Base-by-base conservation (phyloP, 53 echinoderm and acorn worm genomes). In the Echinarachnius parma region DNA sequence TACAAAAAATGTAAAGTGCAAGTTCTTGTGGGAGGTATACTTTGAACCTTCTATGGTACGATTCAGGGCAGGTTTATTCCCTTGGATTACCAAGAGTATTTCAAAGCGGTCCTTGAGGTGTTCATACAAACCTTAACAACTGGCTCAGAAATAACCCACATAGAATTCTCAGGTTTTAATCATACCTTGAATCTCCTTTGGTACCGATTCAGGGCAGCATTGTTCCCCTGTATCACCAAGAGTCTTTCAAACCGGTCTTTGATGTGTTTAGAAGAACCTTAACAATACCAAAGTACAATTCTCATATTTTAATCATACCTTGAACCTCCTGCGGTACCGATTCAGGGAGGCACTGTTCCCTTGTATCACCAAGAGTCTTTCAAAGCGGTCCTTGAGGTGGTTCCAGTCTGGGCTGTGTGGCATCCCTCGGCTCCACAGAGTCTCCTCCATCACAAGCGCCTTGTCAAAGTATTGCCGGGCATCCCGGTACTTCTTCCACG, bases 361-460 rank as follows among this genome's bases (percentile, higher is more conserved):
- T 30, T 84, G 75, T 25, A 82, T 81, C 4, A 67, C 72, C 20
- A 89, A 68, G 2, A 92, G 66, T 8, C 20, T 19, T 14, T 49
- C 23, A 28, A 89, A 30, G n/a, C 76, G 59, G 4, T 66, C 68
- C 74, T 90, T 94, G 28, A 94, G 71, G 19, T 84, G 56, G 0
- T 57, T 63, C 61, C 82, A 94, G 62, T 94, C 90, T 27, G 66
- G 64, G 50, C 94, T 94, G 24, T 81, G 87, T 29, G 81, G 74
- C 64, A 81, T 85, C 39, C 87, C 65, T 4, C 77, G 35, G 16
- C 77, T 67, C 60, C 90, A 92, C 21, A 94, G 59, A 4, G 67
- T 59, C 37, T 81, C 77, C 63, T 94, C 94, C 90, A 90, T 84
- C 59, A 87, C 62, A 45, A 90, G 55, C 8, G 90, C 84, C 23